Percentiles rank a stretch among this genome's conserved stretches.
Evolutionary conservation across 1,140 invertebrate species (phyloP).

Genomic region (Cepaea nemoralis): DNA sequence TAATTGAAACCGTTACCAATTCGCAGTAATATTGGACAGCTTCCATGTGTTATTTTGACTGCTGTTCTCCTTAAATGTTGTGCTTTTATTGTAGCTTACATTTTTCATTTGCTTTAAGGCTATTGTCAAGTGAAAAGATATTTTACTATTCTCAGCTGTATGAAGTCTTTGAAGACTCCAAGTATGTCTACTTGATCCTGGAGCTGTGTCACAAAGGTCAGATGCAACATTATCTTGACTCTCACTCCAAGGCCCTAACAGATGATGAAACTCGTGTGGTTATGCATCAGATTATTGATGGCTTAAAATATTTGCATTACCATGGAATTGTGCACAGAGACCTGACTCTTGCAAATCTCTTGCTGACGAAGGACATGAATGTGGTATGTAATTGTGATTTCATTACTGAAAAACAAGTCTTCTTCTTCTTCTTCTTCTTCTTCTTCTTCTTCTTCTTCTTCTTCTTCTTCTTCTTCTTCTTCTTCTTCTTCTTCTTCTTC

Average conservation of each 20-base stretch:
- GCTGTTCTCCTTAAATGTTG: too few species aligned
- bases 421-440: too few species aligned
- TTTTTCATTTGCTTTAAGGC: too few species aligned
- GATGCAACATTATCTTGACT: conserved; percentile 83
- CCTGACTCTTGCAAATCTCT: conserved; percentile 91
- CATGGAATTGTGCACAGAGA: conserved; percentile 94
- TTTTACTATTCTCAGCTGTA: conserved; percentile 80
- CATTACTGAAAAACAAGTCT: too few species aligned
- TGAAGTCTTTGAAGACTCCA: conserved; percentile 90
- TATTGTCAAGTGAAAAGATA: too few species aligned
- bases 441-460: too few species aligned
- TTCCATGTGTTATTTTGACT: too few species aligned
- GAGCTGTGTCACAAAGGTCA: conserved; percentile 94
- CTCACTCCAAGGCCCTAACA: conserved; percentile 61
- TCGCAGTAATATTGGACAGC: too few species aligned
- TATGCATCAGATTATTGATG: conserved; percentile 89
- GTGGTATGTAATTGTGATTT: conserved; percentile 83
- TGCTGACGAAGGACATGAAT: conserved; percentile 88
- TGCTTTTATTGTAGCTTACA: too few species aligned
- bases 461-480: too few species aligned
- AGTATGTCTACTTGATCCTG: conserved; percentile 93
- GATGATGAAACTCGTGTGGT: conserved; percentile 83
- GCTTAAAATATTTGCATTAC: conserved; percentile 90
- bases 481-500: too few species aligned
- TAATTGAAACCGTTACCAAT: too few species aligned